phyloP scores from a whole-genome alignment of 2,888 invertebrate genomes.

The Prosapia bicincta region DNA sequence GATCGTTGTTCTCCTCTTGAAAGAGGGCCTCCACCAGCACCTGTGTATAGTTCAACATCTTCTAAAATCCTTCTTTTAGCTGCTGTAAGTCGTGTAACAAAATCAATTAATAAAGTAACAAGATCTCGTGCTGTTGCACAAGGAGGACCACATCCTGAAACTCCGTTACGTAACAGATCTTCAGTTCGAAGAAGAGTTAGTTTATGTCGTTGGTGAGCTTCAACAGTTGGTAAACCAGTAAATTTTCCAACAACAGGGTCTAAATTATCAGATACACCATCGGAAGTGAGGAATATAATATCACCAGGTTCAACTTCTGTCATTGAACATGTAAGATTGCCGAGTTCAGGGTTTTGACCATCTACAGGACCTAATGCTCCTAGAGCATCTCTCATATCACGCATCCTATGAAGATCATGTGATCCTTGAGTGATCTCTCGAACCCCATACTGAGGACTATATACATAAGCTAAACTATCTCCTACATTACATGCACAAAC shows the following conservation, averaged over 20 bases:
- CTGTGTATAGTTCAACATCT: constrained; percentile 72
- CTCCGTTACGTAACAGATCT: constrained; percentile 66
- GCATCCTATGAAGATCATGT: constrained; percentile 76
- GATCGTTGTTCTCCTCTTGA: constrained; percentile 61
- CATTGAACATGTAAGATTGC: constrained; percentile 81
- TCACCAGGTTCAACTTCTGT: constrained; percentile 76
- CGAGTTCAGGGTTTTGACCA: constrained; percentile 78
- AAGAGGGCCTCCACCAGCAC: constrained; percentile 50
- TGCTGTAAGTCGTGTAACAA: constrained; percentile 70
- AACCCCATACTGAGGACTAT: constrained; percentile 71
- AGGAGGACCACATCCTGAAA: constrained; percentile 59
- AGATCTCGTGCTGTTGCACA: constrained; percentile 60
- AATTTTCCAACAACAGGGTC: constrained; percentile 90
- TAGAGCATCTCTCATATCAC: constrained; percentile 85
- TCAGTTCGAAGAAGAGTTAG: constrained; percentile 70
- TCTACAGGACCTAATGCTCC: constrained; percentile 87
- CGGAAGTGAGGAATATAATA: constrained; percentile 83
- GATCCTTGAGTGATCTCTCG: constrained; percentile 80
- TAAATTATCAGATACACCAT: constrained; percentile 87
- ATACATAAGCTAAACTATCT: constrained; percentile 85
- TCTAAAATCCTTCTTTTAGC: constrained; percentile 79
- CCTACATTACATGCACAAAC: constrained; percentile 88
- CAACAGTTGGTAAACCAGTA: constrained; percentile 65
- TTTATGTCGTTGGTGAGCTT: constrained; percentile 71
- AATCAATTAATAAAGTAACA: constrained; percentile 71